These are phyloP conservation scores for Lordiphosa collinella DNA, from an alignment of 1,140 invertebrate species.

Conservation along the genomic window DNA sequence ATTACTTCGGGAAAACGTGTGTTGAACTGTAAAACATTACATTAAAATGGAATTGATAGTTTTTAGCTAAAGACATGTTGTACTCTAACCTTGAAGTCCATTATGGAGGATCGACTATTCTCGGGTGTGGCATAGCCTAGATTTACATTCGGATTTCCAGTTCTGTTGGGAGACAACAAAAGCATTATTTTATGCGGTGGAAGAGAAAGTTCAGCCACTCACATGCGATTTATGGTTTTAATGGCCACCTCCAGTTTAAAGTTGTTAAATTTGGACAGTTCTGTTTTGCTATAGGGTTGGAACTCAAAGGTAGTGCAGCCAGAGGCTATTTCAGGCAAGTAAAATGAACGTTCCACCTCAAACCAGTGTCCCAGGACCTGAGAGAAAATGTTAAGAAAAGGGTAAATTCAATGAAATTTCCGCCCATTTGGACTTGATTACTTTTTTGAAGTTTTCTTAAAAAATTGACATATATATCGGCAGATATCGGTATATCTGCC, in stretches of 20 bases:
- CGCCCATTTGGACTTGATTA: too few relatives aligned
- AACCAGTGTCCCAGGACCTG: slow-evolving; percentile 86
- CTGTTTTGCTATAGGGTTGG: slow-evolving; percentile 80
- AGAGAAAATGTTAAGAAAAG: background rate
- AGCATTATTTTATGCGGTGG: background rate
- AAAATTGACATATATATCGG: too few relatives aligned
- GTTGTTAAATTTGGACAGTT: slow-evolving; percentile 64
- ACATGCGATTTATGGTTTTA: slow-evolving; percentile 84
- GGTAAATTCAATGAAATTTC: too few relatives aligned
- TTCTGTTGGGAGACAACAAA: slow-evolving; percentile 25
- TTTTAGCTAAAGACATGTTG: too few relatives aligned
- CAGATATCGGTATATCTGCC: too few relatives aligned
- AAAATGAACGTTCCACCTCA: slow-evolving; percentile 86
- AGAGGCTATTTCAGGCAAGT: slow-evolving; percentile 84
- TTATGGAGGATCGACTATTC: slow-evolving; percentile 73
- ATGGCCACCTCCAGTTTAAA: slow-evolving; percentile 82
- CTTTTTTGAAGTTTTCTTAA: too few relatives aligned
- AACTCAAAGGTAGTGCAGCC: slow-evolving; percentile 84
- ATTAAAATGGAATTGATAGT: background rate
- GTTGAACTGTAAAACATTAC: slow-evolving; percentile 80
- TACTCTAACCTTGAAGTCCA: slow-evolving; percentile 76
- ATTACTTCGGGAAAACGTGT: slow-evolving; percentile 83
- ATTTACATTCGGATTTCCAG: slow-evolving; percentile 72
- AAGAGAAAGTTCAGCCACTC: slow-evolving; percentile 41
- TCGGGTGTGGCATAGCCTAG: slow-evolving; percentile 73